Base-by-base conservation (phyloP, 1,140 invertebrate genomes). In the Dryas iulia region DNA sequence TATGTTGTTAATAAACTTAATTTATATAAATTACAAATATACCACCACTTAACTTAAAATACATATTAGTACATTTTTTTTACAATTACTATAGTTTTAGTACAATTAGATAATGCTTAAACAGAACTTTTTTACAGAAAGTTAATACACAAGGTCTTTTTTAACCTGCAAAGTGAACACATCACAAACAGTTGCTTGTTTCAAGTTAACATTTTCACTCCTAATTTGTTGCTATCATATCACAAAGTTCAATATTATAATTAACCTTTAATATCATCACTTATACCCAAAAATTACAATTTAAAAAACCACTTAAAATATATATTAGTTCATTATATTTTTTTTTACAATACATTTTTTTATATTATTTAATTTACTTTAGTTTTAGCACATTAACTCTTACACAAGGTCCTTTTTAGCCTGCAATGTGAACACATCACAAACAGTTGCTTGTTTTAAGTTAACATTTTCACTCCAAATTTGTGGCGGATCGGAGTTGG, bases 391-490 rank as follows among this genome's bases (percentile, higher is more conserved):
- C 0, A 47, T 47, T 4, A 18, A 47, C 0, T 10, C 21, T 47
- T 0, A 47, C 14, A 61, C 3, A 25, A 66, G 14, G 0, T 60
- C 39, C 4, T 52, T 59, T 59, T 66, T 58, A 30, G 23, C 57
- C 26, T 66, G 77, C 12, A 81, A 56, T 5, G 73, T 72, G 14
- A 81, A 81, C 21, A 81, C 67, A 14, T 81, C 77, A 11, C 73
- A 76, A 53, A 52, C 67, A 70, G 35, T 61, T 39, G 7, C 63
- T 10, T n/a, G 21, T 18, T 73, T 68, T 0, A 71, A 26, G 5
- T 52, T 58, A 0, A 7, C 70, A 65, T 35, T 62, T 8, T 77
- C 75, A 1, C 47, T 74, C 81, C 81, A 83, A 12, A 71, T 73
- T 1, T 68, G 69, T 1, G 72, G 59, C 1, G 72, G 75, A 0